Base-by-base conservation (phyloP, 2,888 invertebrate genomes). In the Doris montereyensis region DNA sequence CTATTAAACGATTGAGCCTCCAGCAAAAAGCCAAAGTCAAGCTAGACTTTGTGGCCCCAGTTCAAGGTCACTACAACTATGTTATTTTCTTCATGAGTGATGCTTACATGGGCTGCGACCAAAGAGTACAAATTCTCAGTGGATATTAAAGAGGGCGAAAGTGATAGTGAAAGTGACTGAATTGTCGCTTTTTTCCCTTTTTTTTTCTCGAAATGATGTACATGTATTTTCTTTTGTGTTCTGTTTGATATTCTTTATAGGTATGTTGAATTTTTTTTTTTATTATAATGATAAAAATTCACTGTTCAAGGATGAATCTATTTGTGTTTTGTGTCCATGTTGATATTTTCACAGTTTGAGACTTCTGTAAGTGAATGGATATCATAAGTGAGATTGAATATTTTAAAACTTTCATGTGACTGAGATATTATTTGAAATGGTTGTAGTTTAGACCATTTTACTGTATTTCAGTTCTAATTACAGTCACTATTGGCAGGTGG, bases 41-140 rank as follows among this genome's bases (percentile, higher is more conserved):
- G 77, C 92, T 98, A 73, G 97, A 98, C 92, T 99, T 99, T 92
- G 96, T 98, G 52, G 97, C 98, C 34, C 98, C 98, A 0, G 94
- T 95, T 81, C 94, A 96, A 0, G 92, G 97, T 4, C 94, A 95
- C 34, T 96, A 97, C 92, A 95, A 95, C 17, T 99, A 98, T 92
- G 97, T 97, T 0, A 93, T 99, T 75, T 99, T 97, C 93, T 99
- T 97, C 92, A 99, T 99, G 98, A 98, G 97, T 87, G 99, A 99
- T 92, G 96, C 98, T 0, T 99, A 99, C 92, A 94, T 99, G 89
- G 99, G 99, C 8, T 99, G 99, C 89, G 99, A 99, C 93, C 99
- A 99, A n/a, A 92, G 99, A 99, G 92, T 99, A 99, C 93, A 96
- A 96, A 92, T 97, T 99, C 84, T 85, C 84, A 32, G 86, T 93